phyloP scores from a whole-genome alignment of 1,140 invertebrate species.

The Leguminivora glycinivorella region DNA sequence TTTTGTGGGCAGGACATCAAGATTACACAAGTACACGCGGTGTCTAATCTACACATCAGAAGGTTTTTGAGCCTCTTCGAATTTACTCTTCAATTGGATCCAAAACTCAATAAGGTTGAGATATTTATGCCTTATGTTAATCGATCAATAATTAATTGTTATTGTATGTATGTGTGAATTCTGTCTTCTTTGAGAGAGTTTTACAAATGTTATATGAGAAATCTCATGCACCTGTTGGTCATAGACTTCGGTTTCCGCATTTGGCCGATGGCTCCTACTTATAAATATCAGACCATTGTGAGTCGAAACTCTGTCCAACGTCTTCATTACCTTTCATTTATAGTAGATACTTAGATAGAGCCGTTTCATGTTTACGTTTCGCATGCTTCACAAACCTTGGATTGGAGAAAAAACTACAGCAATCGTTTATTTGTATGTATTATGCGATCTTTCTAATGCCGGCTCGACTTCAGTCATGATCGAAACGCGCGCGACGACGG shows the following conservation, averaged over 20 bases:
- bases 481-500: constrained; percentile 53
- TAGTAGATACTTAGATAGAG: not conserved
- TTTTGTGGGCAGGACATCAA: not conserved
- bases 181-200: too few species aligned
- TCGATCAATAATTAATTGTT: too few species aligned
- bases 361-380: constrained; percentile 11
- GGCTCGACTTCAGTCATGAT: constrained; percentile 53
- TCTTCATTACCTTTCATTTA: too few species aligned
- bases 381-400: constrained; percentile 20
- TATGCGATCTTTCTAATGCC: constrained; percentile 50
- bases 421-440: constrained; percentile 30
- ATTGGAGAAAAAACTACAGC: constrained; percentile 19
- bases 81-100: too few species aligned
- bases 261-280: too few species aligned
- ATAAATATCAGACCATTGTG: too few species aligned
- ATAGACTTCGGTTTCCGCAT: too few species aligned
- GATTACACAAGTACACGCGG: not conserved
- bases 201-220: too few species aligned
- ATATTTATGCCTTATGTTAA: too few species aligned
- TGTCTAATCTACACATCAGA: not conserved
- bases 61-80: not conserved
- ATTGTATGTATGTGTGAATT: not conserved
- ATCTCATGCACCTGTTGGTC: too few species aligned
- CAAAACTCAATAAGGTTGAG: too few species aligned
- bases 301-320: too few species aligned